Base-by-base conservation (phyloP, 2,888 invertebrate species). In the Megamerina dolium region DNA sequence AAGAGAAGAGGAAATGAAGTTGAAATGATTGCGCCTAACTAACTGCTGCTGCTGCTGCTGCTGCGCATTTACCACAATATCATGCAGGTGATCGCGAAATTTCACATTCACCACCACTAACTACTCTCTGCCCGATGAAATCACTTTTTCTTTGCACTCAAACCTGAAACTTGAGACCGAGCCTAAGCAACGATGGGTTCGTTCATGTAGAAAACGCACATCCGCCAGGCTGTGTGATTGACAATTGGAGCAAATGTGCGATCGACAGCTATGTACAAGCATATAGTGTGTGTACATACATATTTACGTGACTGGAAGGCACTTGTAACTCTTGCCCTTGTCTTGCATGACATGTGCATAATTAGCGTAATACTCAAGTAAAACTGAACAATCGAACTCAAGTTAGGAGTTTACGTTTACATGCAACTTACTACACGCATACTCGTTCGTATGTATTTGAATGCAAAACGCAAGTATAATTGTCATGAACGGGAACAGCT, bases 201-300 rank as follows among this genome's bases (percentile, higher is more conserved):
- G 23, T 43, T 51, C 49, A 49, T 49, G 49, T 46, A 48, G 48
- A 51, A 49, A 50, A 51, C 54, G 34, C 46, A 46, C 59, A 57
- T 54, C 51, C 55, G 48, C 9, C 34, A 20, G 12, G 13, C 23
- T 39, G 49, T 55, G 52, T 59, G 60, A 60, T 55, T 58, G 60
- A 60, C 60, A 60, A 54, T 54, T 49, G 53, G 45, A 55, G 53
- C 51, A 57, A 54, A 54, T 51, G 50, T 50, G 51, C 56, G 57
- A 54, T 50, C 57, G 58, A 57, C 57, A 57, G 56, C 53, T 48
- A n/a, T n/a, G n/a, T n/a, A n/a, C n/a, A n/a, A n/a, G n/a, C n/a
- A n/a, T n/a, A n/a, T n/a, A n/a, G n/a, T n/a, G n/a, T n/a, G n/a
- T n/a, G n/a, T n/a, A n/a, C n/a, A n/a, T n/a, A n/a, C n/a, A n/a